A percentile compares a stretch with the other conserved stretches of the same genome.
These are phyloP conservation scores for Chrysoperla carnea DNA, from an alignment of 1,140 invertebrate genomes.

Conservation along the genomic window DNA sequence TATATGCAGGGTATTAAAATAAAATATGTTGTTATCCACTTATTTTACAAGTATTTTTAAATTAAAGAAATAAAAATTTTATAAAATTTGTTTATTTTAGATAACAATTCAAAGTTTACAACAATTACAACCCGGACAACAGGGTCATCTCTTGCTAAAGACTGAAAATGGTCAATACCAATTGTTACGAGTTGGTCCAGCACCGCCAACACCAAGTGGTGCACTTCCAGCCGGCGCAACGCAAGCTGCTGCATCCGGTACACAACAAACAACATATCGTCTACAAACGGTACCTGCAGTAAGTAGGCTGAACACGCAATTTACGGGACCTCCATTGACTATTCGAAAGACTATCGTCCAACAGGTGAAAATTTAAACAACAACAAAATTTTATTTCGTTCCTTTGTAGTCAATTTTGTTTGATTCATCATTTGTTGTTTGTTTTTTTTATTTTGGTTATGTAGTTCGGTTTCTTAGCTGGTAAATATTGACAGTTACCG, in stretches of 20 bases:
- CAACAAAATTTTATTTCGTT: conserved; percentile 5
- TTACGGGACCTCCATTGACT: conserved; percentile 36
- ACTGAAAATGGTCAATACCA: conserved; percentile 92
- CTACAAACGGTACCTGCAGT: conserved; percentile 34
- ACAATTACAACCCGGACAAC: conserved; percentile 63
- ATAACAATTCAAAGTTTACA: conserved; percentile 73
- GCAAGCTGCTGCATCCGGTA: conserved; percentile 25
- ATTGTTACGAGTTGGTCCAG: conserved; percentile 67
- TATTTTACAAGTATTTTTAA: too few relatives aligned
- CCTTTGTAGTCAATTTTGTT: conserved; percentile 7
- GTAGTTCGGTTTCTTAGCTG: too few relatives aligned
- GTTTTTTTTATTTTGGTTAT: conserved; percentile 3
- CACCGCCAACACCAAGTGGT: conserved; percentile 34
- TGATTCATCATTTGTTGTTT: conserved; percentile 1
- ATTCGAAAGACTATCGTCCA: conserved; percentile 32
- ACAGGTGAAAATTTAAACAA: conserved; percentile 14
- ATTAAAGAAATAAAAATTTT: too few relatives aligned
- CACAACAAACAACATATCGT: conserved; percentile 25
- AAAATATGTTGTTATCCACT: too few relatives aligned
- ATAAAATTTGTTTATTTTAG: conserved; percentile 15
- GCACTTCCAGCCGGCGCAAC: conserved; percentile 38
- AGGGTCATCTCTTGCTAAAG: conserved; percentile 74
- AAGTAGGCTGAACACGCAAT: conserved; percentile 35
- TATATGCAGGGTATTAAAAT: too few relatives aligned
- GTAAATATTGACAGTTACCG: too few relatives aligned